A percentile compares a stretch with the other conserved stretches of the same genome.
These are phyloP conservation scores for Hypomecis punctinalis DNA, from an alignment of 2,888 invertebrate genomes.

Conservation along the genomic window DNA sequence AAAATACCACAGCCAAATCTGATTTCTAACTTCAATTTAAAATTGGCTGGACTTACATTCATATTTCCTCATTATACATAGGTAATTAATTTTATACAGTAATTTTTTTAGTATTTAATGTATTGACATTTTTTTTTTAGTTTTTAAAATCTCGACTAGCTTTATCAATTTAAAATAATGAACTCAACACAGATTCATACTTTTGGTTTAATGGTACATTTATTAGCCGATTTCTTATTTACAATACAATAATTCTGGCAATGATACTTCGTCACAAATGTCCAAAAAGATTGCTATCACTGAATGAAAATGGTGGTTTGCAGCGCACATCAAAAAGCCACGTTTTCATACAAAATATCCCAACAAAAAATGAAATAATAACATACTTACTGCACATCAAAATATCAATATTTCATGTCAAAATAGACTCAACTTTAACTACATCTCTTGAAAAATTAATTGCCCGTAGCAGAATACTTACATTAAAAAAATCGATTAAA, in stretches of 20 bases:
- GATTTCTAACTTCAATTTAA: constrained; percentile 13
- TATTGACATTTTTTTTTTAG: constrained; percentile 41
- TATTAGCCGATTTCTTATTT: constrained; percentile 14
- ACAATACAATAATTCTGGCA: constrained; percentile 17
- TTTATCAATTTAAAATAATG: constrained; percentile 22
- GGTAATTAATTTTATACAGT: constrained; percentile 25
- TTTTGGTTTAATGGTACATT: constrained; percentile 24
- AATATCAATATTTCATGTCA: not conserved
- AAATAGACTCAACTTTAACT: no score
- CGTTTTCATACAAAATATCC: not conserved
- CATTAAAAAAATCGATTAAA: no score
- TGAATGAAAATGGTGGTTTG: not conserved
- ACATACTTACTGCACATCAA: not conserved
- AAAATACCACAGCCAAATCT: constrained; percentile 17
- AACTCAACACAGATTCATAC: constrained; percentile 16
- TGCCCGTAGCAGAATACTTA: no score
- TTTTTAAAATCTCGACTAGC: constrained; percentile 38
- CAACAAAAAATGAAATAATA: not conserved
- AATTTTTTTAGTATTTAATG: constrained; percentile 37
- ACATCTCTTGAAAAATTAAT: no score
- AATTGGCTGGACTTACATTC: constrained; percentile 12
- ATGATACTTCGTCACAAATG: not conserved
- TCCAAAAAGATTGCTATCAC: not conserved
- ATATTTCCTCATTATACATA: constrained; percentile 14
- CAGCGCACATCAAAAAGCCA: not conserved